Base-by-base conservation (phyloP, 2,113 vertebrate genomes). In the Chaetodon trifascialis region DNA sequence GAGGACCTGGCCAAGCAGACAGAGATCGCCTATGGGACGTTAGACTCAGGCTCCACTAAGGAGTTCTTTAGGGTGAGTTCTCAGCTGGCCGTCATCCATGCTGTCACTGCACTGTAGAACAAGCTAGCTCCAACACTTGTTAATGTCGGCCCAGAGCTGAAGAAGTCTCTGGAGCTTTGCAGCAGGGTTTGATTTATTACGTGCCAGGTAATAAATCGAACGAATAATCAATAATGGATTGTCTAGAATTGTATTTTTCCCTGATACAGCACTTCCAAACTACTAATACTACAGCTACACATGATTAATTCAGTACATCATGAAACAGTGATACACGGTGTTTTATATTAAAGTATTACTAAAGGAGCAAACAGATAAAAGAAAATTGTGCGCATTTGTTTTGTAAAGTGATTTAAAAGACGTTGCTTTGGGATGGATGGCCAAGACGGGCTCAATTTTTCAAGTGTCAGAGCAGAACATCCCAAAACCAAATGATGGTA, bases 1-100 rank as follows among this genome's bases (percentile, higher is more conserved):
- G 98, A 99, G 93, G 98, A 99, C 92, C 93, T 99, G 93, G 98
- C 98, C 86, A 99, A 99, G 80, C 98, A 99, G 95, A 99, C 98
- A 0, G 98, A 99, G 95, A 99, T 99, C 73, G 98, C 98, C 79
- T 99, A 99, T 76, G 98, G 98, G 74, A 99, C 98, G 40, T 92
- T 99, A 95, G 97, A 99, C 94, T 99, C 98, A 23, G 98, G 98
- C 84, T 99, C 98, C 88, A 99, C 98, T 79, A 99, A 99, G 96
- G 98, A 99, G 95, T 99, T 99, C 95, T 99, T 99, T 93, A 96
- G 98, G 96, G 96, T 98, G 95, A 97, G 97, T 89, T 71, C 59
- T 69, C 23, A 9, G 0, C 67, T 55, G 64, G 42, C 62, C 60
- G 68, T 68, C 64, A 5, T 60, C 47, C 49, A 16, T 71, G 52